Conservation (phyloP, 2,888 invertebrate genomes). For the Tipula confusa region DNA sequence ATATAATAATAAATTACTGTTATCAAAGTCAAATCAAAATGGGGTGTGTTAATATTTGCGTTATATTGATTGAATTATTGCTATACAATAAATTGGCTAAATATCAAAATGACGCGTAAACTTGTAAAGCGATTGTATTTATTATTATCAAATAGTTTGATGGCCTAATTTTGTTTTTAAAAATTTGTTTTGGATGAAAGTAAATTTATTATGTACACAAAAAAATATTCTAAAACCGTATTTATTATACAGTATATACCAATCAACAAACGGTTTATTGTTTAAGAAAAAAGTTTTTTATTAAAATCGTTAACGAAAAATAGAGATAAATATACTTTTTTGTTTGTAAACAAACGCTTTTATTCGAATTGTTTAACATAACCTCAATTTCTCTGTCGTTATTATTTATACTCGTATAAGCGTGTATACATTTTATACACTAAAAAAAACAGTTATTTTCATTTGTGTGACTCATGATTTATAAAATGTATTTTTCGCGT, state of each 20-base stretch:
- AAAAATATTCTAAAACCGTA: no score
- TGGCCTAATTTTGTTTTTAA: neutral
- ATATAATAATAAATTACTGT: no score
- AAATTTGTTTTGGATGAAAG: no score
- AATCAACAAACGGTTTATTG: no score
- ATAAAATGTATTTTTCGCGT: neutral
- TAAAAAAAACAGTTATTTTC: neutral
- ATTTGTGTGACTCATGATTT: neutral
- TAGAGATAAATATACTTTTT: no score
- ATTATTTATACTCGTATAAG: neutral
- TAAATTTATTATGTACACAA: no score
- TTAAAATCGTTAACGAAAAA: no score
- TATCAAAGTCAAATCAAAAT: neutral
- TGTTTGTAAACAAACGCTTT: slow-evolving; percentile 27
- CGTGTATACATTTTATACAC: neutral
- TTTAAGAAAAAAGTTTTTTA: no score
- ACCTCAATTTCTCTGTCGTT: slow-evolving; percentile 27
- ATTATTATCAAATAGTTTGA: neutral
- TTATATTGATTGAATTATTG: neutral
- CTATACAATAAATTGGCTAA: neutral
- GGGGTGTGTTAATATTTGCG: neutral
- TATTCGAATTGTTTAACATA: neutral
- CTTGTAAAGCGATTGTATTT: no score
- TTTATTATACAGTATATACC: no score
- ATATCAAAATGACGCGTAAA: neutral